phyloP scores from a whole-genome alignment of 2,113 vertebrate genomes.

The Tichodroma muraria region DNA sequence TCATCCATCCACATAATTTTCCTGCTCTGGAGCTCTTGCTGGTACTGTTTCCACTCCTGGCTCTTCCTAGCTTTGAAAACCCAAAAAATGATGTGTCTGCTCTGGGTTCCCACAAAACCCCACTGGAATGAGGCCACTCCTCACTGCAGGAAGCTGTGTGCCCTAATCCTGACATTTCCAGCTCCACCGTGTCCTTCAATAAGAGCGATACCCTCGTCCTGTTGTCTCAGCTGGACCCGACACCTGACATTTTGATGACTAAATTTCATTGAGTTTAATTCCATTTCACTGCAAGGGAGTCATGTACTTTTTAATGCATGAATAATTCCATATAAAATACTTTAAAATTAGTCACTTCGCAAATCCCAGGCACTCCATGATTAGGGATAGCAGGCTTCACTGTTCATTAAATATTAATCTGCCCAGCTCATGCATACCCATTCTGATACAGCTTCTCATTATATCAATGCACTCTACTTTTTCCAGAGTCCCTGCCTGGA shows the following conservation, averaged over 20 bases:
- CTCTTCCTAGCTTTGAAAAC: neutral
- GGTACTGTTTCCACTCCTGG: neutral
- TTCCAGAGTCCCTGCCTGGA: conserved; percentile 6
- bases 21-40: neutral
- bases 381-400: conserved; percentile 32
- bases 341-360: conserved; percentile 37
- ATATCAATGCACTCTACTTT: neutral
- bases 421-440: neutral
- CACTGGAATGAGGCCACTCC: neutral
- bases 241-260: neutral
- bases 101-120: neutral
- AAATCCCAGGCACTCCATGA: conserved; percentile 35
- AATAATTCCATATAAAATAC: conserved; percentile 42
- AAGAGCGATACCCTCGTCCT: accelerated
- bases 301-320: neutral
- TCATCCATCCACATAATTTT: neutral
- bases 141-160: neutral
- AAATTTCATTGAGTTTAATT: neutral
- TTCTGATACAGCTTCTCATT: neutral
- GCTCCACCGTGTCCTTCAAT: accelerated
- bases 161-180: neutral
- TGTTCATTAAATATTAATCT: conserved; percentile 52
- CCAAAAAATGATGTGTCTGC: neutral
- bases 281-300: neutral
- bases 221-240: neutral